A percentile compares a stretch with the other conserved stretches of the same genome.
Conservation (phyloP, 1,140 invertebrate species). For the Nephotettix cincticeps region DNA sequence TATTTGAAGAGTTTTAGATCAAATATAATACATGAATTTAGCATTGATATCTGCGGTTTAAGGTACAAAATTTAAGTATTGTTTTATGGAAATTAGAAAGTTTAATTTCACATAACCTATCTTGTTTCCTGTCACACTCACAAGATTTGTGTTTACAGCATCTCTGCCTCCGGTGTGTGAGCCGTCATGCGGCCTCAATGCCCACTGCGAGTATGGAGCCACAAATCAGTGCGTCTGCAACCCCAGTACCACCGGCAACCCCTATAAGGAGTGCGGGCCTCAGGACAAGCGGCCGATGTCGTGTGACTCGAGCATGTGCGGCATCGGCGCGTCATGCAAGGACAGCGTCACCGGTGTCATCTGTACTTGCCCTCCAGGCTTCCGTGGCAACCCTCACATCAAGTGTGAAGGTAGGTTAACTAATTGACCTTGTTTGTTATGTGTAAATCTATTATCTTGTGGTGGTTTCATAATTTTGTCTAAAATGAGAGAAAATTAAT, state of each 20-base stretch:
- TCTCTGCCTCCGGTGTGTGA: slow-evolving; percentile 72
- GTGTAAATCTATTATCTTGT: too few relatives aligned
- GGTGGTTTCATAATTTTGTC: too few relatives aligned
- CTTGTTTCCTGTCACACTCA: too few relatives aligned
- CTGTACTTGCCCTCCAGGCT: slow-evolving; percentile 79
- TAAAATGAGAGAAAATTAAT: too few relatives aligned
- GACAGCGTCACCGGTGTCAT: slow-evolving; percentile 70
- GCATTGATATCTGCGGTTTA: too few relatives aligned
- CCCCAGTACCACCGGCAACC: slow-evolving; percentile 80
- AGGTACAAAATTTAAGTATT: too few relatives aligned
- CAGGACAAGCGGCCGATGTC: slow-evolving; percentile 60
- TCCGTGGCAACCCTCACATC: slow-evolving; percentile 82
- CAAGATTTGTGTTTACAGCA: slow-evolving; percentile 62
- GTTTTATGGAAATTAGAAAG: too few relatives aligned
- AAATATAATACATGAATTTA: too few relatives aligned
- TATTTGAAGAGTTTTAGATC: too few relatives aligned
- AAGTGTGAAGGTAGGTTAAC: slow-evolving; percentile 67
- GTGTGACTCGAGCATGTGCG: slow-evolving; percentile 74
- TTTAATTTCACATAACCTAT: too few relatives aligned
- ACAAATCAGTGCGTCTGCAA: slow-evolving; percentile 81
- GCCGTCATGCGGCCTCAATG: slow-evolving; percentile 77
- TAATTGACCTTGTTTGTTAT: too few relatives aligned
- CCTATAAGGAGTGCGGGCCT: slow-evolving; percentile 75
- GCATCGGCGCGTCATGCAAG: slow-evolving; percentile 73
- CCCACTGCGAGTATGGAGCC: slow-evolving; percentile 82